Evolutionary conservation across 53 echinoderm and acorn worm species (phyloP).

Genomic region (Paracentrotus lividus): DNA sequence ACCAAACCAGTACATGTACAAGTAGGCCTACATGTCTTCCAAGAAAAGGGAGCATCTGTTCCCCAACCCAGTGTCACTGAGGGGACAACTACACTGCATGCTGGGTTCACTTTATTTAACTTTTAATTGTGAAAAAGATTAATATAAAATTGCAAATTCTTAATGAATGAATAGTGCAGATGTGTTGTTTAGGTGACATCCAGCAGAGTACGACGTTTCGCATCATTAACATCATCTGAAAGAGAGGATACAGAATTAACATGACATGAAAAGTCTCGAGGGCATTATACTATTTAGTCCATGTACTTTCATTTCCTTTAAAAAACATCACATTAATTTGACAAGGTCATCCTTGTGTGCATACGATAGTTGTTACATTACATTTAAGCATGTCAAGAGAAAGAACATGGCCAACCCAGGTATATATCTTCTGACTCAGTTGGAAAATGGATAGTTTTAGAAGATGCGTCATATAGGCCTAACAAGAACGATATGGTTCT

Average conservation of each 20-base stretch:
- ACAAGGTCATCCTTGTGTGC: neutral
- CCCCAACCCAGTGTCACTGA: neutral
- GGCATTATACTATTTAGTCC: neutral
- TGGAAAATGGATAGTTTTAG: neutral
- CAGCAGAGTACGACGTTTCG: neutral
- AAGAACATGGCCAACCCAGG: neutral
- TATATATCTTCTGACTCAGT: neutral
- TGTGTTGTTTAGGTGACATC: neutral
- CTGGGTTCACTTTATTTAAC: neutral
- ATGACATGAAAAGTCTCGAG: neutral
- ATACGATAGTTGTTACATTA: neutral
- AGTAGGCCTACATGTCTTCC: neutral
- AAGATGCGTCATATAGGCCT: neutral
- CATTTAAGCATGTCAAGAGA: neutral
- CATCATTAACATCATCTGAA: neutral
- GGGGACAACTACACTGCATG: neutral
- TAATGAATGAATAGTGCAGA: neutral
- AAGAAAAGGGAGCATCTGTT: neutral
- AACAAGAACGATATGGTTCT: neutral
- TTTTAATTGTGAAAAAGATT: no score
- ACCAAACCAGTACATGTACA: no score
- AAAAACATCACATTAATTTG: conserved; percentile 10
- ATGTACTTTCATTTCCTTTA: conserved; percentile 7
- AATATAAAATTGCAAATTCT: neutral
- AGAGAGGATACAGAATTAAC: neutral